These are phyloP conservation scores for Acromyrmex charruanus DNA, from an alignment of 1,140 invertebrate genomes.

Conservation along the genomic window DNA sequence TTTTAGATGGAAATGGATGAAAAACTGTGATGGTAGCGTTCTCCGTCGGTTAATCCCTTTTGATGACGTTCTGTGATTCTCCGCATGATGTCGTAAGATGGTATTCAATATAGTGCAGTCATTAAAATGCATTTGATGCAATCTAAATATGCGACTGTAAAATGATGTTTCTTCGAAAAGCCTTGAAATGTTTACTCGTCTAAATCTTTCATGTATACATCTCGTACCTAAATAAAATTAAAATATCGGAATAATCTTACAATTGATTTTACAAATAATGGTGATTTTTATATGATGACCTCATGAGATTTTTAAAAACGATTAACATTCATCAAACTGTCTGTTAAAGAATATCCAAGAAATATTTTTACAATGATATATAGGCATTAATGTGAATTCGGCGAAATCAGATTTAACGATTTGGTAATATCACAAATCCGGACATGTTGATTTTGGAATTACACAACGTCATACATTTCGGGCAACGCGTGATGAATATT, in stretches of 20 bases:
- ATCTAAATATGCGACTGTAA: constrained; percentile 14
- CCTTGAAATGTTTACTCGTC: background rate
- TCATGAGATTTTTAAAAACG: background rate
- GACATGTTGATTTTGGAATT: constrained; percentile 47
- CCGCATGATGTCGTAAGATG: constrained; percentile 50
- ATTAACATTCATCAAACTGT: background rate
- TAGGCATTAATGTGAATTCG: background rate
- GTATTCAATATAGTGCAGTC: background rate
- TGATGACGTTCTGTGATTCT: background rate
- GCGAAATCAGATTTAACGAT: background rate
- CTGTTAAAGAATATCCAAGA: constrained; percentile 11
- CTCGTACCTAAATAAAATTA: background rate
- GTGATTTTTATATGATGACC: background rate
- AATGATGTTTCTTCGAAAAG: background rate
- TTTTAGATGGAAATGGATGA: background rate
- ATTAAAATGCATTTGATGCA: background rate
- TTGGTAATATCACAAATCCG: constrained; percentile 16
- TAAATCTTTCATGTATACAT: background rate
- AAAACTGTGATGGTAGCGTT: background rate
- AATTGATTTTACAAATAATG: background rate
- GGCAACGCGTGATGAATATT: constrained; percentile 34
- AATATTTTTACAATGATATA: background rate
- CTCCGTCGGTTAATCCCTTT: constrained; percentile 18
- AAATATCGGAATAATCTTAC: background rate
- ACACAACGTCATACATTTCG: constrained; percentile 26